phyloP scores from a whole-genome alignment of 2,113 vertebrate genomes.

The Muscicapa adusta region DNA sequence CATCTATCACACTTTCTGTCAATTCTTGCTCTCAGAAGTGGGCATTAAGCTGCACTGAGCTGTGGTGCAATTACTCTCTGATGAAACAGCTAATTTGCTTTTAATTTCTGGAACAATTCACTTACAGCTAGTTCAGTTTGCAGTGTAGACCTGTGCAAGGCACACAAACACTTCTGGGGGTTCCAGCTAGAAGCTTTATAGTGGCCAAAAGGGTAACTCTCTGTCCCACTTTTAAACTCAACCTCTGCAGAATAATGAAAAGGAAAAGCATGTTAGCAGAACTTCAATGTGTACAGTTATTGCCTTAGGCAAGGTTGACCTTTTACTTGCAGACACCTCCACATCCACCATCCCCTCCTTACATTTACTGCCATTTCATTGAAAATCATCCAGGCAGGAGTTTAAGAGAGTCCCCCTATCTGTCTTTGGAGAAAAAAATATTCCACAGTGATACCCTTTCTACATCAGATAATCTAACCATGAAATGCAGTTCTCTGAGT shows the following conservation, averaged over 20 bases:
- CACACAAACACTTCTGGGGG: not conserved
- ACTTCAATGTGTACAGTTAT: not conserved
- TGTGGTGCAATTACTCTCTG: conserved; percentile 13
- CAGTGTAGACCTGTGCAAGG: not conserved
- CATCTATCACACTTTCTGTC: not conserved
- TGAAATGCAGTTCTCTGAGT: not conserved
- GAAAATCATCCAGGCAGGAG: not conserved
- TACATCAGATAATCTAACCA: not conserved
- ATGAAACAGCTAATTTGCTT: conserved; percentile 25
- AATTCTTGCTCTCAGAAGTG: not conserved
- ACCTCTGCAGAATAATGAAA: not conserved
- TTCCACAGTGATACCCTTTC: not conserved
- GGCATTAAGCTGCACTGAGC: not conserved
- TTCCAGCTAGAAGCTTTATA: not conserved
- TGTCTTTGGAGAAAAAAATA: not conserved
- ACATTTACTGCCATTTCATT: not conserved
- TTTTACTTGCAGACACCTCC: not conserved
- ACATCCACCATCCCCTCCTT: not conserved
- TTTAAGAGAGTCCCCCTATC: not conserved
- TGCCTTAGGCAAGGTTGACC: not conserved
- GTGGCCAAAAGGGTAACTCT: not conserved
- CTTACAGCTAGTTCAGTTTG: not conserved
- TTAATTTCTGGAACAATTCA: not conserved
- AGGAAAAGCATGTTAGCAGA: not conserved
- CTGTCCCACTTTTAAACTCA: not conserved